Conservation (phyloP, 1,140 invertebrate species). For the Drosophila kepulauana region DNA sequence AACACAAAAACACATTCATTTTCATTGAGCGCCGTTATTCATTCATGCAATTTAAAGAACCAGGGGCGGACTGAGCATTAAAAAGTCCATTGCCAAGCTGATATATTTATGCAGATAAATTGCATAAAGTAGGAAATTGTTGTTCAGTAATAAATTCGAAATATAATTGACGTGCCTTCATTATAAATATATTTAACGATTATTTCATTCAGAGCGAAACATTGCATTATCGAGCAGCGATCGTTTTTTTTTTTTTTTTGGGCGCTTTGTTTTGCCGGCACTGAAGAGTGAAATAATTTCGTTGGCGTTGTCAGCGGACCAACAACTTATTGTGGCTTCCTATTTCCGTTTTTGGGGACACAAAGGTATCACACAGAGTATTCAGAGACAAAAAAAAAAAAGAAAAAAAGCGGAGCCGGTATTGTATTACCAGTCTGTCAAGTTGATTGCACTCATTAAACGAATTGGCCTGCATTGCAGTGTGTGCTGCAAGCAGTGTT, state of each 20-base stretch:
- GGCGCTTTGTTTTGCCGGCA: not conserved
- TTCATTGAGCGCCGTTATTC: slow-evolving; percentile 22
- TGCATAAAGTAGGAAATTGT: not conserved
- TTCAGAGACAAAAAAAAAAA: not conserved
- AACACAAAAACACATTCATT: slow-evolving; percentile 14
- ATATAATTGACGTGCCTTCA: no score
- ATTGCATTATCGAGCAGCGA: not conserved
- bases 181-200: no score
- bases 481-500: not conserved
- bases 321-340: slow-evolving; percentile 54
- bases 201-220: not conserved
- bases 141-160: no score
- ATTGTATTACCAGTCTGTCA: slow-evolving; percentile 59
- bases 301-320: slow-evolving; percentile 31
- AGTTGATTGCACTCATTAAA: slow-evolving; percentile 67
- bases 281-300: slow-evolving; percentile 15
- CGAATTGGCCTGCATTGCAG: slow-evolving; percentile 48
- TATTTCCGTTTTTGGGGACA: slow-evolving; percentile 61
- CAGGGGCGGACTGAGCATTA: not conserved
- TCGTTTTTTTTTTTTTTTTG: no score
- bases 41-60: slow-evolving; percentile 24
- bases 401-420: slow-evolving; percentile 33
- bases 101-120: not conserved
- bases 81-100: not conserved
- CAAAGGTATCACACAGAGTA: slow-evolving; percentile 23